phyloP scores from a whole-genome alignment of 2,113 vertebrate species.

The Stegostoma tigrinum region DNA sequence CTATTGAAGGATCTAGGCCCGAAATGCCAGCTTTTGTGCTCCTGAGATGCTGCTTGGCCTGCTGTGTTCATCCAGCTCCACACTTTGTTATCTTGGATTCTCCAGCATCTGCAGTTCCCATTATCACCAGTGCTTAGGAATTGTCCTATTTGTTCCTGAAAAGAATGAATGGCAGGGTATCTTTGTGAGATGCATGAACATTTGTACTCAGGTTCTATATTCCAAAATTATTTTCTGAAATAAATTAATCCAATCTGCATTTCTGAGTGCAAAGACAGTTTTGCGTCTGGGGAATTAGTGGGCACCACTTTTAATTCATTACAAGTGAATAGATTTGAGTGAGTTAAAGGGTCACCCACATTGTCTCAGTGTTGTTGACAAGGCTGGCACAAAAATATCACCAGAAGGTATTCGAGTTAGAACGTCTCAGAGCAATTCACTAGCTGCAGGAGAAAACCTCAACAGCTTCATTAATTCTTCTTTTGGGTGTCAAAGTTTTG shows the following conservation, averaged over 20 bases:
- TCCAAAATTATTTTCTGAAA: neutral
- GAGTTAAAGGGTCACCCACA: neutral
- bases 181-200: neutral
- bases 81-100: too few relatives aligned
- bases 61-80: too few relatives aligned
- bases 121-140: neutral
- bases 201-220: neutral
- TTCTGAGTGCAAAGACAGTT: neutral
- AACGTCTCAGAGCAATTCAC: neutral
- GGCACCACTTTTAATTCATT: neutral
- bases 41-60: too few relatives aligned
- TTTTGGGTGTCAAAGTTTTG: neutral
- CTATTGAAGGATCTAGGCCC: too few relatives aligned
- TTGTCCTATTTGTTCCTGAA: neutral
- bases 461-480: neutral
- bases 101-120: too few relatives aligned
- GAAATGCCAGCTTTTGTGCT: too few relatives aligned
- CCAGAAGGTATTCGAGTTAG: neutral
- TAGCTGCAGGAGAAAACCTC: neutral
- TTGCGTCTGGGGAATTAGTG: neutral
- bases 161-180: neutral
- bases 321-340: neutral
- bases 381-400: neutral
- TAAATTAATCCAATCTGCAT: neutral
- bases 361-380: neutral